phyloP scores from a whole-genome alignment of 2,797 vertebrate species.

The Artibeus lituratus region DNA sequence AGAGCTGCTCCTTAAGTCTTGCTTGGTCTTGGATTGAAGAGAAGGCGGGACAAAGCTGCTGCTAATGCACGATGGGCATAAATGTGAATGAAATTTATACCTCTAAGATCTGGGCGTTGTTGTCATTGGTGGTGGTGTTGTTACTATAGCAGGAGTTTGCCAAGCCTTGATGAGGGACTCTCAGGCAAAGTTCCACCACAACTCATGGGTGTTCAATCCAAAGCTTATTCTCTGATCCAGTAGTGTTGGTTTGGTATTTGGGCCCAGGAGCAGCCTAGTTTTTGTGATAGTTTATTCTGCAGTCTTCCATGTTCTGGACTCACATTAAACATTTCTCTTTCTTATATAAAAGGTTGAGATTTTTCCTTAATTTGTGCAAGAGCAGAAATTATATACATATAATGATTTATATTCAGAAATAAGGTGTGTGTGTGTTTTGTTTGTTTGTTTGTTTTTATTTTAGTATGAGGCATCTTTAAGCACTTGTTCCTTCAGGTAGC shows the following conservation, averaged over 20 bases:
- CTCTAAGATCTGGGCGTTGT: neutral
- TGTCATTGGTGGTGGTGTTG: no score
- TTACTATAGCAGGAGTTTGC: neutral
- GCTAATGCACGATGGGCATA: neutral
- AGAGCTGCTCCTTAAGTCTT: neutral
- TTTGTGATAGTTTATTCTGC: neutral
- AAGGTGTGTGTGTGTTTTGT: neutral
- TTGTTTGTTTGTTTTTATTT: no score
- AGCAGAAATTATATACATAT: neutral
- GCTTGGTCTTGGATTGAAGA: neutral
- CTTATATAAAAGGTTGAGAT: neutral
- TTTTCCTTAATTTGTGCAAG: neutral
- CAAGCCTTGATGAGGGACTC: neutral
- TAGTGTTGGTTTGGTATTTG: neutral
- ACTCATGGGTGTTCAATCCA: neutral
- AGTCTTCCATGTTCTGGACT: neutral
- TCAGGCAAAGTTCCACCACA: neutral
- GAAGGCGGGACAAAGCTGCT: neutral
- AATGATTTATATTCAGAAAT: neutral
- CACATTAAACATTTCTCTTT: neutral
- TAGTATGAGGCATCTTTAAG: neutral
- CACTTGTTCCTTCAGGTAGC: neutral
- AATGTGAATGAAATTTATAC: neutral
- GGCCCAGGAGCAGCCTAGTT: neutral
- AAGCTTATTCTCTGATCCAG: neutral